A percentile compares a stretch with the other conserved stretches of the same genome.
Conservation (phyloP, 2,888 invertebrate species). For the Agrotis segetum region DNA sequence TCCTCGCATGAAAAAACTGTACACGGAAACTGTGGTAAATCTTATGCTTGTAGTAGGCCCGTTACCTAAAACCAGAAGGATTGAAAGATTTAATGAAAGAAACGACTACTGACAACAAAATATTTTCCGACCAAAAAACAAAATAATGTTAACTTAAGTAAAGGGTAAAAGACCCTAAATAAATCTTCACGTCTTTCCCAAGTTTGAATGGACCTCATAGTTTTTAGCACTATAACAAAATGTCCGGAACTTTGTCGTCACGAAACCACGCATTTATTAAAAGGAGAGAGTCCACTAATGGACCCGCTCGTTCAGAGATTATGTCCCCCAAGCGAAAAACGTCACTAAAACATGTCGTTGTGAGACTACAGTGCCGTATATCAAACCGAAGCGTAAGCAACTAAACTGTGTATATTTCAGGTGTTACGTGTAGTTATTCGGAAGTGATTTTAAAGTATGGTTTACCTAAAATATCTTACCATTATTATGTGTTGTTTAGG, state of each 20-base stretch:
- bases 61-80: no score
- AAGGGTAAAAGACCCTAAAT: background rate
- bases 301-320: conserved; percentile 64
- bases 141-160: background rate
- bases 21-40: no score
- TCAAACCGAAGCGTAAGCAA: conserved; percentile 40
- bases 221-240: conserved; percentile 43
- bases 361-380: conserved; percentile 31
- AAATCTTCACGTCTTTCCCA: conserved; percentile 23
- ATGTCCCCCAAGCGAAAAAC: conserved; percentile 67
- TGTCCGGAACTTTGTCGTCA: conserved; percentile 31
- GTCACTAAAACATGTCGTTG: conserved; percentile 58
- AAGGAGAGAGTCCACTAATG: conserved; percentile 66
- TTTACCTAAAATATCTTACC: background rate
- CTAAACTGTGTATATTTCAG: background rate
- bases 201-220: conserved; percentile 42
- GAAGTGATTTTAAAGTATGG: background rate
- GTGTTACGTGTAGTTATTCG: no score
- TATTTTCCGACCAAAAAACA: background rate
- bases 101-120: background rate
- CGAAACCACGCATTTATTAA: conserved; percentile 63
- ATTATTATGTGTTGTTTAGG: background rate
- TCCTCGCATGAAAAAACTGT: no score
- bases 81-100: background rate
- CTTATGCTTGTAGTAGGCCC: no score